phyloP scores from a whole-genome alignment of 1,140 invertebrate species.

The Euwallacea fornicatus region DNA sequence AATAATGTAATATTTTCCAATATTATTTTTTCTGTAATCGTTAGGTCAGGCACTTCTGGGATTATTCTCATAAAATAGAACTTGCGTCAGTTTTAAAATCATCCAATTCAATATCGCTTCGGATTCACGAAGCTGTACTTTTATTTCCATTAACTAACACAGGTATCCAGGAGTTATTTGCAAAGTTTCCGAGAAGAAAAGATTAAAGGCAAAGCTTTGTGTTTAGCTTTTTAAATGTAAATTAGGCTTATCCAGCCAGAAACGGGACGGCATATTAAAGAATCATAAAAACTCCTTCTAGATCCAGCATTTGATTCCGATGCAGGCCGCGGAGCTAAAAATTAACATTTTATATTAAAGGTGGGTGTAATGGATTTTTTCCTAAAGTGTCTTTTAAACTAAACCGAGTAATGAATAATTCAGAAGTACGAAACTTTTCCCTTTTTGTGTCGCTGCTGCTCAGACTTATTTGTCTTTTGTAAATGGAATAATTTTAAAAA shows the following conservation, averaged over 20 bases:
- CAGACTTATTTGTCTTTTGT: slow-evolving; percentile 22
- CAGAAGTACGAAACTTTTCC: slow-evolving; percentile 19
- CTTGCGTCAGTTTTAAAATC: too few species aligned
- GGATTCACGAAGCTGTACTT: neutral
- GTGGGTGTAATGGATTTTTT: slow-evolving; percentile 24
- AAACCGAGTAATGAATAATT: slow-evolving; percentile 26
- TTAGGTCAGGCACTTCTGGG: too few species aligned
- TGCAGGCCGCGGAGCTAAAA: neutral
- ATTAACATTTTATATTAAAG: slow-evolving; percentile 32
- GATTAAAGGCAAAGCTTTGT: slow-evolving; percentile 18
- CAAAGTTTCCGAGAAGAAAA: slow-evolving; percentile 16
- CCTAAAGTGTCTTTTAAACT: slow-evolving; percentile 25
- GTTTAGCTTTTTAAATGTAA: slow-evolving; percentile 29
- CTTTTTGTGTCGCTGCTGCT: slow-evolving; percentile 13
- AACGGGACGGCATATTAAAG: slow-evolving; percentile 17
- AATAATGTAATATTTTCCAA: too few species aligned
- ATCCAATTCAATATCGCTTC: neutral
- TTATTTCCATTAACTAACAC: slow-evolving; percentile 8
- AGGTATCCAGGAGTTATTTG: slow-evolving; percentile 22
- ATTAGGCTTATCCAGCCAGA: slow-evolving; percentile 15
- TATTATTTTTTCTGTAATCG: too few species aligned
- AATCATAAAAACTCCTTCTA: slow-evolving; percentile 24
- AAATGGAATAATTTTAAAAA: slow-evolving; percentile 31
- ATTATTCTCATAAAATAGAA: too few species aligned
- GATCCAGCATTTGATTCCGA: slow-evolving; percentile 24